phyloP scores from a whole-genome alignment of 2,113 vertebrate species.

The Triplophysa dalaica region DNA sequence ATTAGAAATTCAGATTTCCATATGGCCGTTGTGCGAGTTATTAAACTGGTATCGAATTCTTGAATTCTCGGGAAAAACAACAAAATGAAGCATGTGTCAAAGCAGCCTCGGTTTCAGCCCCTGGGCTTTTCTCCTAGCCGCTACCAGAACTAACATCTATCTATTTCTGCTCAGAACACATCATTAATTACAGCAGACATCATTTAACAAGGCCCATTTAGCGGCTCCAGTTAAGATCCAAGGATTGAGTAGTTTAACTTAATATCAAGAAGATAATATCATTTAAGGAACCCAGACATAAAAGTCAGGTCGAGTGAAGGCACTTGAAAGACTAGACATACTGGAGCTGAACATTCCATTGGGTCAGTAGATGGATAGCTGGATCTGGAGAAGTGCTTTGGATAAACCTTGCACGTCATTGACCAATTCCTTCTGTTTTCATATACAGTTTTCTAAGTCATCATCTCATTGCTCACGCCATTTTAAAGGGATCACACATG shows the following conservation, averaged over 20 bases:
- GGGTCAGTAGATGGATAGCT: conserved; percentile 36
- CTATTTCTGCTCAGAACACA: conserved; percentile 11
- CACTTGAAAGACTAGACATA: conserved; percentile 40
- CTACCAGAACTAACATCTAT: conserved; percentile 9
- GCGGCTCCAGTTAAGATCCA: neutral
- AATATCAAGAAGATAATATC: conserved; percentile 24
- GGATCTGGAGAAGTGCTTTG: conserved; percentile 5
- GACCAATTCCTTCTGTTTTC: neutral
- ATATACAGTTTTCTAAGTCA: neutral
- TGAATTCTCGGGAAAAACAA: neutral
- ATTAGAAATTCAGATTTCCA: neutral
- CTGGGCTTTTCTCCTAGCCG: conserved; percentile 11
- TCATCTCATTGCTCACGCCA: neutral
- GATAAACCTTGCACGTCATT: neutral
- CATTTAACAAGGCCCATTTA: conserved; percentile 34
- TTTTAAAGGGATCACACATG: neutral
- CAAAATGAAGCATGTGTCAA: neutral
- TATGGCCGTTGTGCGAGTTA: neutral
- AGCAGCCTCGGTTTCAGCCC: conserved; percentile 1
- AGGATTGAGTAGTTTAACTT: conserved; percentile 17
- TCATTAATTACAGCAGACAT: conserved; percentile 41
- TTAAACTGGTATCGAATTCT: neutral
- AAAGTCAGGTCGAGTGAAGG: conserved; percentile 29
- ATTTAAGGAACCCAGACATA: conserved; percentile 37
- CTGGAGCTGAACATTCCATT: conserved; percentile 24